phyloP scores from a whole-genome alignment of 2,888 invertebrate genomes.

The Troides oblongomaculatus region DNA sequence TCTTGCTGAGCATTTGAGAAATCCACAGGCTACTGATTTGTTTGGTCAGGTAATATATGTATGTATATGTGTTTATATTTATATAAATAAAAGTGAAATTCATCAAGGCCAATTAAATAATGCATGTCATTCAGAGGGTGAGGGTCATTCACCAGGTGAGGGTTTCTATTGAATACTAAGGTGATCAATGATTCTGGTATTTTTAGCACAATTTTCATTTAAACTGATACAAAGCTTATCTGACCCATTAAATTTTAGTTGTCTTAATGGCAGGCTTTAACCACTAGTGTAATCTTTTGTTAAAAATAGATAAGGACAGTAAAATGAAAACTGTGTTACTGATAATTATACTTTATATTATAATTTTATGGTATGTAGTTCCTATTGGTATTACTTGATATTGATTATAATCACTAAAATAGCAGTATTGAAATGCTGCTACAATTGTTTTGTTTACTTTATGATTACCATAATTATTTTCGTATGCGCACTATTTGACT shows the following conservation, averaged over 20 bases:
- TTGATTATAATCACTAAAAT: too few relatives aligned
- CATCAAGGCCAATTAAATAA: slow-evolving; percentile 10
- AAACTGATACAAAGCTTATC: not conserved
- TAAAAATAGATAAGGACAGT: not conserved
- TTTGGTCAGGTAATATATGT: slow-evolving; percentile 85
- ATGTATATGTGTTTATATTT: slow-evolving; percentile 11
- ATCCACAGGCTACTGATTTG: slow-evolving; percentile 92
- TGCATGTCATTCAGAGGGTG: not conserved
- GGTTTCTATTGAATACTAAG: not conserved
- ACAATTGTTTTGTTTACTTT: too few relatives aligned
- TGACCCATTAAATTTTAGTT: not conserved
- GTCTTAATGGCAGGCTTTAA: not conserved
- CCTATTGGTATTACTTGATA: too few relatives aligned
- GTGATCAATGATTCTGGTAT: not conserved
- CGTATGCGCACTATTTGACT: too few relatives aligned
- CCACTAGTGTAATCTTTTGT: not conserved
- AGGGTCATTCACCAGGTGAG: not conserved
- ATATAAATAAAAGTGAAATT: slow-evolving; percentile 1
- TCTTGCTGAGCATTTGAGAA: slow-evolving; percentile 91
- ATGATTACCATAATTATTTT: too few relatives aligned
- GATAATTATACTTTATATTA: not conserved
- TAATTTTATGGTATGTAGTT: not conserved
- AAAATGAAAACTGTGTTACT: not conserved
- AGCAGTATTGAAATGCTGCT: too few relatives aligned
- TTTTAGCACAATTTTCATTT: not conserved